phyloP scores from a whole-genome alignment of 2,888 invertebrate genomes.

The Microplitis manilae region DNA sequence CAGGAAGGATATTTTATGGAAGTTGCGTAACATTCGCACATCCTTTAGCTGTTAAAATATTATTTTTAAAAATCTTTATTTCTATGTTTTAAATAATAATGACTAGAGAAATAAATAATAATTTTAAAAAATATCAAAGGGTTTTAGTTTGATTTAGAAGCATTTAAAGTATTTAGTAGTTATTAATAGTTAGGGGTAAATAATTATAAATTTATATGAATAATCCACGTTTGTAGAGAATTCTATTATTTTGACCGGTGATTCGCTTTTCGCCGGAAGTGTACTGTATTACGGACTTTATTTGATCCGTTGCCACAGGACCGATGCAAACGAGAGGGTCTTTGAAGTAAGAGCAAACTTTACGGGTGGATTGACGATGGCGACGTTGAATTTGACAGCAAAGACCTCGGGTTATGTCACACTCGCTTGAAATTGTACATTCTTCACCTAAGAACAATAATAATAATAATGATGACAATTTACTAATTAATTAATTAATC shows the following conservation, averaged over 20 bases:
- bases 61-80: conserved; percentile 4
- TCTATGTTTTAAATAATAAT: too few species aligned
- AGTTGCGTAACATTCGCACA: conserved; percentile 47
- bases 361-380: conserved; percentile 87
- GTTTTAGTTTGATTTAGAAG: neutral
- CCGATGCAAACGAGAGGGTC: conserved; percentile 91
- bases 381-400: conserved; percentile 91
- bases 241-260: conserved; percentile 73
- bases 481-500: neutral
- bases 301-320: conserved; percentile 85
- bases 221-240: conserved; percentile 64
- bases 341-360: conserved; percentile 93
- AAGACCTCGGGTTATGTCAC: conserved; percentile 87
- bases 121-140: neutral
- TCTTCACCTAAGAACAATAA: conserved; percentile 77
- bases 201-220: conserved; percentile 57
- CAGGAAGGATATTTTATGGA: conserved; percentile 53
- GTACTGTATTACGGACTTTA: conserved; percentile 80
- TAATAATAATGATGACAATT: neutral
- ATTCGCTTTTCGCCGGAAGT: conserved; percentile 88
- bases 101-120: neutral
- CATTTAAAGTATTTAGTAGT: conserved; percentile 16
- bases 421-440: conserved; percentile 86
- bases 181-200: neutral
- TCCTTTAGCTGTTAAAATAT: conserved; percentile 16